Evolutionary conservation across 2,797 vertebrate species (phyloP).

Genomic region (Pygocentrus nattereri): DNA sequence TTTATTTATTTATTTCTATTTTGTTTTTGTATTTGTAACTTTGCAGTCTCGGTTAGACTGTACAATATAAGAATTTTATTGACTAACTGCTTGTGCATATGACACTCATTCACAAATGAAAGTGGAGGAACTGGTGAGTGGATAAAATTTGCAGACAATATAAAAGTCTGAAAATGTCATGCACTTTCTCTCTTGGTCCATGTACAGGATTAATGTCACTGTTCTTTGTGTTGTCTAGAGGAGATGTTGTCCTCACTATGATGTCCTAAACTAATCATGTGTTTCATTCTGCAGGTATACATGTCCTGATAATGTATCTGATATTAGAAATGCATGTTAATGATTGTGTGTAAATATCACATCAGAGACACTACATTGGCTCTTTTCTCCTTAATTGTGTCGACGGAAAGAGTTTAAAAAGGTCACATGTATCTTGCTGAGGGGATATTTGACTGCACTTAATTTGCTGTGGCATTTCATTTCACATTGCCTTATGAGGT

Average conservation of each 20-base stretch:
- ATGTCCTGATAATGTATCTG: neutral
- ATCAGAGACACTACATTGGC: conserved; percentile 14
- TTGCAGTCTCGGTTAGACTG: no score
- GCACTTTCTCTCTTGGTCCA: neutral
- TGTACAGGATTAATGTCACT: neutral
- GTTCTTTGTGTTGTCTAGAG: neutral
- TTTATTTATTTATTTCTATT: no score
- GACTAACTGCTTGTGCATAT: no score
- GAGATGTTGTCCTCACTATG: no score
- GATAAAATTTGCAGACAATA: no score
- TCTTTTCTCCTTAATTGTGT: conserved; percentile 31
- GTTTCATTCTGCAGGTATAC: neutral
- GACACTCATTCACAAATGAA: no score
- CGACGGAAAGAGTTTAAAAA: conserved; percentile 11
- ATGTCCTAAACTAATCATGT: neutral
- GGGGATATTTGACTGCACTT: conserved; percentile 38
- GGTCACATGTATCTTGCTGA: conserved; percentile 30
- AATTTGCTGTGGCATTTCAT: conserved; percentile 48
- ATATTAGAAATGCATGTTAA: conserved; percentile 12
- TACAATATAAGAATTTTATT: no score
- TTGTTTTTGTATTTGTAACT: no score
- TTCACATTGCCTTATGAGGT: conserved; percentile 11
- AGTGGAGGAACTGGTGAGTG: no score
- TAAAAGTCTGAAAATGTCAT: neutral
- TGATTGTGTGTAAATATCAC: conserved; percentile 15